phyloP scores from a whole-genome alignment of 1,140 invertebrate species.

The Apis mellifera region Amel_HAv3.1 CM009931.2:9979501-9980000 shows the following conservation, averaged over 20 bases:
- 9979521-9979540: no score
- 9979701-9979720: background rate
- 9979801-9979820: background rate
- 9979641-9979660: slow-evolving; percentile 16
- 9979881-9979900: no score
- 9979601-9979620: background rate
- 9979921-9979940: no score
- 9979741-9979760: slow-evolving; percentile 9
- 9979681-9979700: background rate
- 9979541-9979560: background rate
- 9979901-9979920: no score
- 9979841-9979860: no score
- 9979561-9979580: background rate
- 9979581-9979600: background rate
- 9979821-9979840: background rate
- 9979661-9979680: slow-evolving; percentile 24
- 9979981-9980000: no score
- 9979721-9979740: slow-evolving; percentile 18
- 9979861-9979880: no score
- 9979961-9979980: no score
- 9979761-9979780: background rate
- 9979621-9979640: background rate
- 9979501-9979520: no score
- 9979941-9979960: no score
- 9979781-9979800: background rate